Base-by-base conservation (phyloP, 2,888 invertebrate species). In the Drosophila melanosoma region DNA sequence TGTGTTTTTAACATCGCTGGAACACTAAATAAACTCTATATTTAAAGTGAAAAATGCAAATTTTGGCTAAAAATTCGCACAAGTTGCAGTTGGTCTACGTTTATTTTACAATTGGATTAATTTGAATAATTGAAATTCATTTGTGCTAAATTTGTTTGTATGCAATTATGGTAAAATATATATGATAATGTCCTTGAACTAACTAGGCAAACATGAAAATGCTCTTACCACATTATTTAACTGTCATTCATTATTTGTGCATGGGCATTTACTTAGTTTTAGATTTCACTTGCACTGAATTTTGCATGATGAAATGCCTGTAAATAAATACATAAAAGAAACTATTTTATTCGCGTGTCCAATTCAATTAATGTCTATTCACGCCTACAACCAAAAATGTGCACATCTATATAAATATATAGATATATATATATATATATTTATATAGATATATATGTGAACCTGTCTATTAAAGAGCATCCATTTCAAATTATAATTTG, bases 401-500 rank as follows among this genome's bases (percentile, higher is more conserved):
- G 4, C 15, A 15, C 32, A 6, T 49, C 5, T 61, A 7, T 36
- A n/a, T 36, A 10, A n/a, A 45, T 45, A n/a, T 36, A 23, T 56
- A 29, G 56, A 15, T 66, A 38, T 38, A 26, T 54, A 45, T n/a
- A 20, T 32, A n/a, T 12, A 12, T 20, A 4, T 33, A 3, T 54
- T 26, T 42, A 15, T 49, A 15, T 57, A 20, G 48, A 26, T 57
- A 38, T 48, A n/a, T 53, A 36, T 56, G 20, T 10, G 35, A 23
- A 54, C 17, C 57, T 57, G 57, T 66, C 51, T 60, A 52, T 53
- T 65, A 54, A 51, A 68, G 53, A 74, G 66, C 85, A 89, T 87
- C 87, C 74, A 87, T 80, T 85, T 85, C 85, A 85, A 89, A 87
- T 89, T 89, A 89, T 79, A 79, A 69, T 69, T 67, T 79, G 65